Evolutionary conservation across 2,888 invertebrate species (phyloP), one percentile per base, ranked within the genome.

Genomic region (Cinara cedri): DNA sequence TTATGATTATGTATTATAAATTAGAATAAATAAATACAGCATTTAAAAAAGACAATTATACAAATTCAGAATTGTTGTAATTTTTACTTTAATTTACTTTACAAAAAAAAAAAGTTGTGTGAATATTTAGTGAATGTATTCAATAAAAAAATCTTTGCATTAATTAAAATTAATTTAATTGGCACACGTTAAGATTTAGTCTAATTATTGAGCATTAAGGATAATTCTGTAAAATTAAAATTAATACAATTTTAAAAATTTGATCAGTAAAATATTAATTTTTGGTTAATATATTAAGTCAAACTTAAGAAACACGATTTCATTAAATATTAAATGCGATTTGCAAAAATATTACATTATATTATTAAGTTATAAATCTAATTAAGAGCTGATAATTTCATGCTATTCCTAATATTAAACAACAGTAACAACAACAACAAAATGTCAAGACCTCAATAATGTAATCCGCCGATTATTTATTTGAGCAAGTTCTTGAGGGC

Each of bases 401-500:
- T 78, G 78, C 66, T 68, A 62, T 68, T 78, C 26, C 65, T 70
- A 70, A 78, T 60, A 60, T 68, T 55, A 65, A 75, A 65, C 76
- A 34, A 34, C 34, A 34, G 34, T 6, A 78, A 76, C 76, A 78
- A 76, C 76, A 66, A 72, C 72, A 74, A 70, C 68, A 78, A 68
- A 68, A 78, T 70, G 10, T 62, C 60, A 49, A 78, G 49, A 78
- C 78, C 78, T 78, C 78, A 70, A 65, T 54, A 63, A 78, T 78
- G 78, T 68, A 51, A 78, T 68, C 57, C 34, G 49, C 78, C 21
- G 78, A 78, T 78, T 68, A 78, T 68, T 68, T 78, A 78, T 78
- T 78, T 78, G 70, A 78, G 68, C 78, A 78, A 78, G 46, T 78
- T 78, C 78, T 78, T 78, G 78, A 57, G 66, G 49, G 68, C 60